A percentile compares a stretch with the other conserved stretches of the same genome.
Evolutionary conservation across 2,797 vertebrate species (phyloP).

Genomic region (Pipistrellus kuhlii): DNA sequence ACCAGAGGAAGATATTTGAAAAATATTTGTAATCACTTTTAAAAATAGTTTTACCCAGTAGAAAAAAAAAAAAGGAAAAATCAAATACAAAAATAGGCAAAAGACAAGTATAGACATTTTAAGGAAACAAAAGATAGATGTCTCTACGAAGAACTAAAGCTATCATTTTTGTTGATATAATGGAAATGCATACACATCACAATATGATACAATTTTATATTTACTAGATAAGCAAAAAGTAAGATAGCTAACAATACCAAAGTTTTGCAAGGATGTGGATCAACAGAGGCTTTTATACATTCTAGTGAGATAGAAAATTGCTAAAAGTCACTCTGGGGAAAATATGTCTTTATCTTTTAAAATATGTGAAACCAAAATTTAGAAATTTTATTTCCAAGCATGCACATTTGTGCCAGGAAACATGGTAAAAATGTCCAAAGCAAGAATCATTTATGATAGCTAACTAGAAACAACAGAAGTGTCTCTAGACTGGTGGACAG

Average conservation of each 20-base stretch:
- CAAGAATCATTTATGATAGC: conserved; percentile 17
- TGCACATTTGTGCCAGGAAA: not conserved
- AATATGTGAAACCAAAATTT: not conserved
- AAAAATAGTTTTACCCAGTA: not conserved
- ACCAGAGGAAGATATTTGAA: not conserved
- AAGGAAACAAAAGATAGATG: not conserved
- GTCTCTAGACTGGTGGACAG: not conserved
- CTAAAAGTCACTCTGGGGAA: not conserved
- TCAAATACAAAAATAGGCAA: not conserved
- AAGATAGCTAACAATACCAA: not conserved
- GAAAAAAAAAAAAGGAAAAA: not conserved
- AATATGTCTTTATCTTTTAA: not conserved
- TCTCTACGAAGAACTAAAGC: not conserved
- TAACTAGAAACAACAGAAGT: not conserved
- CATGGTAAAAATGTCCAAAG: not conserved
- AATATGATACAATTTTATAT: not conserved
- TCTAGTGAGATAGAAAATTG: conserved; percentile 2
- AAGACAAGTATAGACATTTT: not conserved
- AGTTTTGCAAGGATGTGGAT: not conserved
- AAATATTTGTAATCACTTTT: not conserved
- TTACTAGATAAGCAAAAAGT: not conserved
- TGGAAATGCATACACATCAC: not conserved
- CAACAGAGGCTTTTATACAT: not conserved
- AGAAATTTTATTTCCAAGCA: not conserved
- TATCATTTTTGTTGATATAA: not conserved